Percentiles rank a stretch among this genome's conserved stretches.
phyloP scores from a whole-genome alignment of 2,113 vertebrate species.

The Montifringilla adamsi region DNA sequence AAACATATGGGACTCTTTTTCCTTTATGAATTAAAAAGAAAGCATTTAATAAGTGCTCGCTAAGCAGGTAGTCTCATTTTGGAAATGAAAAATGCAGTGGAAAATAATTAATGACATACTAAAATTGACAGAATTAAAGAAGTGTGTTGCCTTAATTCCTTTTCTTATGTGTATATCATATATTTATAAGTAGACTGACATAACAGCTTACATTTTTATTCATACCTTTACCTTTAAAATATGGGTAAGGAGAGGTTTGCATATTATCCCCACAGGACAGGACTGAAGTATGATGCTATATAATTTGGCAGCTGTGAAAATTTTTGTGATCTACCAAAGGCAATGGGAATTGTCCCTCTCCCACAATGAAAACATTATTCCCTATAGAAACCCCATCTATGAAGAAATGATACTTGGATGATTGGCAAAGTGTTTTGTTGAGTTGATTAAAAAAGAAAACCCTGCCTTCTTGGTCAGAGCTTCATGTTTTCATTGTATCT shows the following conservation, averaged over 20 bases:
- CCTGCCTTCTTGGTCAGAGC: background rate
- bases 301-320: background rate
- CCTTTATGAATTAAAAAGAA: background rate
- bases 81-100: background rate
- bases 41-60: background rate
- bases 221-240: background rate
- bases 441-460: background rate
- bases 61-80: background rate
- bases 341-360: background rate
- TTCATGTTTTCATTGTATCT: background rate
- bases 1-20: background rate
- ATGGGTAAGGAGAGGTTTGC: background rate
- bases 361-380: accelerated
- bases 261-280: background rate
- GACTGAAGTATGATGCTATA: background rate
- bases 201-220: background rate
- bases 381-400: background rate
- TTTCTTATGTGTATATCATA: background rate
- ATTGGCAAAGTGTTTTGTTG: background rate
- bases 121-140: background rate
- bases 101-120: background rate
- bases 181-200: background rate
- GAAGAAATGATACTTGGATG: background rate
- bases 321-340: background rate
- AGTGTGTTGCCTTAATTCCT: background rate